Evolutionary conservation across 2,888 invertebrate genomes (phyloP).

Genomic region (Eupithecia pulchellata): DNA sequence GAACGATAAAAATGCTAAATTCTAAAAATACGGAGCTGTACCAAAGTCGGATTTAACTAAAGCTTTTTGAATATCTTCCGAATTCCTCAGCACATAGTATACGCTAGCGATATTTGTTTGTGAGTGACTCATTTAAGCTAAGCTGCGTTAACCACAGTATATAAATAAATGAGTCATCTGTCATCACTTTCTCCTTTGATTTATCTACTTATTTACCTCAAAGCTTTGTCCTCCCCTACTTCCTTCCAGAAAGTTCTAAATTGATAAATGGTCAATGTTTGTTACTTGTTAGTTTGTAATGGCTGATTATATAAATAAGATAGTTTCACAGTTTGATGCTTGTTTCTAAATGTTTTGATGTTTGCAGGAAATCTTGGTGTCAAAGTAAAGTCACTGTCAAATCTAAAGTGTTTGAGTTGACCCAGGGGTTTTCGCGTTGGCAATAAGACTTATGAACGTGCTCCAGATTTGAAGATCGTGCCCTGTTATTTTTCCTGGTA

Average conservation of each 20-base stretch:
- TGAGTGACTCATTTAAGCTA: too few species aligned
- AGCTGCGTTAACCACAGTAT: not conserved
- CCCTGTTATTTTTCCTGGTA: too few species aligned
- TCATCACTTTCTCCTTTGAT: constrained; percentile 43
- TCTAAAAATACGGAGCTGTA: too few species aligned
- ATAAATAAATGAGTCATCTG: constrained; percentile 33
- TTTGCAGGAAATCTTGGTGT: not conserved
- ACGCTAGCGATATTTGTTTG: not conserved
- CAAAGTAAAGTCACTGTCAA: not conserved
- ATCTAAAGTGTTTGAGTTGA: not conserved
- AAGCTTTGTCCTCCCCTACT: constrained; percentile 10
- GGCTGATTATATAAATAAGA: constrained; percentile 9
- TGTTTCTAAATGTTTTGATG: not conserved
- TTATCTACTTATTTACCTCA: constrained; percentile 44
- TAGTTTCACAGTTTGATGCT: not conserved
- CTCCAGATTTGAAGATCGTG: too few species aligned
- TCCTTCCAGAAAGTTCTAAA: constrained; percentile 39
- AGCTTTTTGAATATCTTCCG: not conserved
- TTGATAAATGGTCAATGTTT: constrained; percentile 44
- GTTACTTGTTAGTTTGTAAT: constrained; percentile 35
- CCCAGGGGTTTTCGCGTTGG: too few species aligned
- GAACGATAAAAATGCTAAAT: too few species aligned
- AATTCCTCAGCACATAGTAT: too few species aligned
- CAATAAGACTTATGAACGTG: too few species aligned
- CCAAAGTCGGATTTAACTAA: not conserved